Percentiles rank a stretch among this genome's conserved stretches.
These are phyloP conservation scores for Dipodomys ordii DNA, from an alignment of 2,113 vertebrate genomes.

Conservation along the genomic window DNA sequence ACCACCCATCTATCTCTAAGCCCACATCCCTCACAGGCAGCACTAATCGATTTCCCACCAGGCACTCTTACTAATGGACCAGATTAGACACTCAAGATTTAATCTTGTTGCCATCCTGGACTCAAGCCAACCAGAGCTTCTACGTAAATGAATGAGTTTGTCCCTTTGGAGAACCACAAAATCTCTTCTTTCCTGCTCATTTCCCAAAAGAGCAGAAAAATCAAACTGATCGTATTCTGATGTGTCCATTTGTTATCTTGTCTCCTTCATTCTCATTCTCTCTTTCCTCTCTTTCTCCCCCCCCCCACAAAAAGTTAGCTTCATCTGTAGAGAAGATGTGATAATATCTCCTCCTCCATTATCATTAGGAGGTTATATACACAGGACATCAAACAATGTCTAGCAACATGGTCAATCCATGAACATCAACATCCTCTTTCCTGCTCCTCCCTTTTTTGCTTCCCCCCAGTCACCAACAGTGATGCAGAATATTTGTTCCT, in stretches of 20 bases:
- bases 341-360: background rate
- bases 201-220: constrained; percentile 46
- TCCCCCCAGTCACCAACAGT: background rate
- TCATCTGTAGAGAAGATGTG: background rate
- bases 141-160: constrained; percentile 27
- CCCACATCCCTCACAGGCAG: background rate
- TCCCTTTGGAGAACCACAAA: background rate
- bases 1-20: background rate
- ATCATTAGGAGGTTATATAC: background rate
- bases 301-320: background rate
- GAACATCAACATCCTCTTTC: background rate
- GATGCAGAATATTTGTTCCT: background rate
- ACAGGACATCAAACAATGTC: background rate
- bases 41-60: constrained; percentile 58
- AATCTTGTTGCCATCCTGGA: constrained; percentile 11
- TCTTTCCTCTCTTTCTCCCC: background rate
- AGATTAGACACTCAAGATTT: constrained; percentile 30
- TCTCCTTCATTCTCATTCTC: background rate
- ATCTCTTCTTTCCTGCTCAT: background rate
- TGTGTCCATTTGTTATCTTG: background rate
- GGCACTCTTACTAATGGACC: constrained; percentile 20
- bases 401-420: background rate
- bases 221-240: background rate
- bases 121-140: constrained; percentile 12
- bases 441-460: no score